These are phyloP conservation scores for Hydrophis major DNA, from an alignment of 2,797 vertebrate species.

Conservation along the genomic window DNA sequence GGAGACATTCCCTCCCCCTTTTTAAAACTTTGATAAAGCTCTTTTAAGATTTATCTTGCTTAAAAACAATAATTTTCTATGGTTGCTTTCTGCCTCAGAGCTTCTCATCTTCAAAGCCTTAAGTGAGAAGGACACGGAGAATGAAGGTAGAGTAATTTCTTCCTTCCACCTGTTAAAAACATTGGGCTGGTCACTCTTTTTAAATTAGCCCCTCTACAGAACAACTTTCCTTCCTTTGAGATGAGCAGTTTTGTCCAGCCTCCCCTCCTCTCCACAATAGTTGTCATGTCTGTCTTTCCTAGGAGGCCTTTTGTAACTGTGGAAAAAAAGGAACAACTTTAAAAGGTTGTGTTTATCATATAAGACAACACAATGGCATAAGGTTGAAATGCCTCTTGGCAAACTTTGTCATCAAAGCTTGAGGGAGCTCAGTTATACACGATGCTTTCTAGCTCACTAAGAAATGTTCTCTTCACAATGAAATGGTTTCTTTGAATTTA, in stretches of 20 bases:
- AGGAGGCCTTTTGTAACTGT: slow-evolving; percentile 30
- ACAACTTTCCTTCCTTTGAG: not conserved
- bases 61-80: not conserved
- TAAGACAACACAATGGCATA: slow-evolving; percentile 41
- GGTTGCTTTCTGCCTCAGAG: not conserved
- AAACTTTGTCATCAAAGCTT: slow-evolving; percentile 51
- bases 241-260: not conserved
- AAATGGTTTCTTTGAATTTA: slow-evolving; percentile 38
- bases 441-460: slow-evolving; percentile 30
- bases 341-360: slow-evolving; percentile 50
- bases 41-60: not conserved
- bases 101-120: not conserved
- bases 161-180: not conserved
- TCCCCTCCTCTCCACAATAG: not conserved
- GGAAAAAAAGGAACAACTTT: slow-evolving; percentile 41
- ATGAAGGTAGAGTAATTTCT: not conserved
- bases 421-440: slow-evolving; percentile 20
- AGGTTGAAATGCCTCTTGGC: slow-evolving; percentile 38
- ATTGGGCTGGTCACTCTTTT: not conserved
- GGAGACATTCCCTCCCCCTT: not conserved
- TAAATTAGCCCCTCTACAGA: not conserved
- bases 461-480: slow-evolving; percentile 32
- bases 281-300: slow-evolving; percentile 38
- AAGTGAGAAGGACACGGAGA: not conserved
- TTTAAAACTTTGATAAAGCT: not conserved